These are phyloP conservation scores for Patiria pectinifera DNA, from an alignment of 53 echinoderm and acorn worm species.

Conservation along the genomic window DNA sequence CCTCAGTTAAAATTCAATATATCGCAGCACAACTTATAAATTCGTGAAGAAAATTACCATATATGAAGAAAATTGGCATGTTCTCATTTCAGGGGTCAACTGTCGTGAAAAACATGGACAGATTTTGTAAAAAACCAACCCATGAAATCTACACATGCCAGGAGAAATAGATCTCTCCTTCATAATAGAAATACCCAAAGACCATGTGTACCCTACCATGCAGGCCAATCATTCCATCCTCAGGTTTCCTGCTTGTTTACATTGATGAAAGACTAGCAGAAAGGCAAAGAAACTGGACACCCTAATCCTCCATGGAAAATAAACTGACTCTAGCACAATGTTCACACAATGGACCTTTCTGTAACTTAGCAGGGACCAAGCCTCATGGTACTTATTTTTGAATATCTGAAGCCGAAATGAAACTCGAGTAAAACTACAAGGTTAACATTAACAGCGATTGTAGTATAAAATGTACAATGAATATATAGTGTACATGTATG, in stretches of 20 bases:
- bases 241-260: constrained; percentile 37
- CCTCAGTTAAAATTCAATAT: no score
- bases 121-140: no score
- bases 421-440: not conserved
- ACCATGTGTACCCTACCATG: not conserved
- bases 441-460: not conserved
- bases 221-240: not conserved
- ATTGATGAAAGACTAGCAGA: not conserved
- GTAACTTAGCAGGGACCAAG: not conserved
- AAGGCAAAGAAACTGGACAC: not conserved
- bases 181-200: no score
- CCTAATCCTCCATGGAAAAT: constrained; percentile 13
- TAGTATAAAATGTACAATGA: not conserved
- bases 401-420: not conserved
- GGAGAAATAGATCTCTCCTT: no score
- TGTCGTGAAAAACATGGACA: no score
- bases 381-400: not conserved
- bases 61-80: no score
- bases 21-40: no score
- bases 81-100: no score
- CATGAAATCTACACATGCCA: no score
- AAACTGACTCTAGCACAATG: constrained; percentile 6
- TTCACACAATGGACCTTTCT: not conserved
- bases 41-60: no score
- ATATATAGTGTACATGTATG: not conserved